Percentiles rank a stretch among this genome's conserved stretches.
Conservation (phyloP, 2,888 invertebrate species). For the Acrobasis suavella region DNA sequence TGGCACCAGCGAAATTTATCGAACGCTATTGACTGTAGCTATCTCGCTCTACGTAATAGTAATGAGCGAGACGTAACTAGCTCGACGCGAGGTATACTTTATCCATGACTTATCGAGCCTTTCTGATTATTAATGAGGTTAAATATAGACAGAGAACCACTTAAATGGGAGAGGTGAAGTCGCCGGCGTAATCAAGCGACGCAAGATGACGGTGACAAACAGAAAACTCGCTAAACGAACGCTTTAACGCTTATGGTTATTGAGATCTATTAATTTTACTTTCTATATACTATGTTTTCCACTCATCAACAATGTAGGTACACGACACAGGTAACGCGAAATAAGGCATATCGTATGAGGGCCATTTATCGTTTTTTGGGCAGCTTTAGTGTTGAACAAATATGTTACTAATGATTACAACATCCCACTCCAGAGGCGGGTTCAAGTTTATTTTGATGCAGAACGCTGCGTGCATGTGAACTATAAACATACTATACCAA, state of each 20-base stretch:
- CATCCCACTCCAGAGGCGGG: conserved; percentile 45
- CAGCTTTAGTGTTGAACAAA: conserved; percentile 45
- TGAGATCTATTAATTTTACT: conserved; percentile 78
- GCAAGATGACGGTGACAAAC: conserved; percentile 44
- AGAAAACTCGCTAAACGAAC: conserved; percentile 57
- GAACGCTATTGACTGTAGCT: no score
- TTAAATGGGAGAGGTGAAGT: conserved; percentile 32
- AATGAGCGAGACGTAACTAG: no score
- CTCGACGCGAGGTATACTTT: no score
- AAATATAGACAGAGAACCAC: conserved; percentile 3
- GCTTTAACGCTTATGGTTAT: conserved; percentile 72
- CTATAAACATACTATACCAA: conserved; percentile 61
- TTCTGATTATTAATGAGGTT: no score
- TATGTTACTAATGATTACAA: conserved; percentile 32
- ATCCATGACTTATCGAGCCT: no score
- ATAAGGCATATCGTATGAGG: conserved; percentile 74
- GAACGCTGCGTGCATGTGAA: conserved; percentile 55
- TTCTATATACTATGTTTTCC: conserved; percentile 71
- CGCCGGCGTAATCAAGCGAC: conserved; percentile 33
- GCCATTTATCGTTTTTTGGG: conserved; percentile 45
- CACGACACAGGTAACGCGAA: conserved; percentile 76
- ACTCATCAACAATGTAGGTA: conserved; percentile 72
- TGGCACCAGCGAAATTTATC: no score
- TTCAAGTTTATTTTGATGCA: conserved; percentile 30
- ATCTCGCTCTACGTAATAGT: no score